Evolutionary conservation across 2,888 invertebrate species (phyloP).

Genomic region (Cephus sareptanus): DNA sequence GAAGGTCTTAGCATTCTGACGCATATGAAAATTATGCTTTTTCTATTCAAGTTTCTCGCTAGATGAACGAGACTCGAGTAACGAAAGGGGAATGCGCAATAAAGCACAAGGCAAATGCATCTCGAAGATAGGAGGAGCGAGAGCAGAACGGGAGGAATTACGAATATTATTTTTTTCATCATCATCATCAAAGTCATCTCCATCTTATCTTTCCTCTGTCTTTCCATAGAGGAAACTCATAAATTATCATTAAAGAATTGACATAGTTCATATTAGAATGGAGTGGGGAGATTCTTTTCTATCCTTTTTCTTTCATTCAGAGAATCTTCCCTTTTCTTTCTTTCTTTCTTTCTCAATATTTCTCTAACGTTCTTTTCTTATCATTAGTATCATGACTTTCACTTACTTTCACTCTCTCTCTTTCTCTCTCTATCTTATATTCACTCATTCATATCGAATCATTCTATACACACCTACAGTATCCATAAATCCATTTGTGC

Average conservation of each 20-base stretch:
- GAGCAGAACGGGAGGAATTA: conserved; percentile 5
- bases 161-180: background rate
- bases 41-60: no score
- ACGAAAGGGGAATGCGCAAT: no score
- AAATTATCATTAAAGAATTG: conserved; percentile 37
- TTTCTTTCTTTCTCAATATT: conserved; percentile 38
- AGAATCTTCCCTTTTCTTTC: conserved; percentile 33
- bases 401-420: conserved; percentile 5
- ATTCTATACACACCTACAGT: no score
- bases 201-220: conserved; percentile 8
- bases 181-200: no score
- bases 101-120: no score
- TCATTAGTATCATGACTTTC: conserved; percentile 24
- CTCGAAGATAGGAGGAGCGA: conserved; percentile 4
- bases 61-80: no score
- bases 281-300: conserved; percentile 19
- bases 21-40: no score
- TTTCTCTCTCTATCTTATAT: background rate
- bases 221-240: conserved; percentile 27
- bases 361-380: conserved; percentile 25
- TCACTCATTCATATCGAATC: no score
- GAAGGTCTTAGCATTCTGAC: no score
- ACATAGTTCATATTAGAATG: conserved; percentile 36
- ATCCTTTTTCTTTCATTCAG: conserved; percentile 20
- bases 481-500: no score